Percentiles rank a stretch among this genome's conserved stretches.
Conservation (phyloP, 1,140 invertebrate species). For the Caenorhabditis briggsae region DNA sequence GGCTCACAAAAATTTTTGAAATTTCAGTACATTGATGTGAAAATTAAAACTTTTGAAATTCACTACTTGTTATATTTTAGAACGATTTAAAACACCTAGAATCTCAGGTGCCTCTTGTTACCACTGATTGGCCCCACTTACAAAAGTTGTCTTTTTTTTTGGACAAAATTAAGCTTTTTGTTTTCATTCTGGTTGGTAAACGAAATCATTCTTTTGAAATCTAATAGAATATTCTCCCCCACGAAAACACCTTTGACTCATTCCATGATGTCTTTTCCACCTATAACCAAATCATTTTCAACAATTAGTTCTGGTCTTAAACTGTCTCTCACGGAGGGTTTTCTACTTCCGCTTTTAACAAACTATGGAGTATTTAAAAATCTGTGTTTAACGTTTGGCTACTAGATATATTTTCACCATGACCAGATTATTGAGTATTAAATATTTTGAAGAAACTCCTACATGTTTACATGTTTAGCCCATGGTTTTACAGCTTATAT, state of each 20-base stretch:
- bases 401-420: too few relatives aligned
- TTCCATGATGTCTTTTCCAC: not conserved
- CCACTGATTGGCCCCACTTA: too few relatives aligned
- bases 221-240: constrained; percentile 14
- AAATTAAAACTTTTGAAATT: too few relatives aligned
- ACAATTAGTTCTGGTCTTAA: not conserved
- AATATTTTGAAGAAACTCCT: too few relatives aligned
- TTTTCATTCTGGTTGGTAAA: not conserved
- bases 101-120: not conserved
- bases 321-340: not conserved
- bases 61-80: too few relatives aligned
- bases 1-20: too few relatives aligned
- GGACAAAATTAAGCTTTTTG: not conserved
- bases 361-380: too few relatives aligned
- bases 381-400: too few relatives aligned
- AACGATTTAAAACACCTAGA: too few relatives aligned
- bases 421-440: not conserved
- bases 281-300: not conserved
- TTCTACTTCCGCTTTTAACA: not conserved
- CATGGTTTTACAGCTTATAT: too few relatives aligned
- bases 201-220: not conserved
- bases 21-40: too few relatives aligned
- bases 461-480: too few relatives aligned
- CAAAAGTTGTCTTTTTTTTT: not conserved
- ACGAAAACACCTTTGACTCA: constrained; percentile 3